Percentiles rank a stretch among this genome's conserved stretches.
phyloP scores from a whole-genome alignment of 2,888 invertebrate species.

The Anoplius nigerrimus region DNA sequence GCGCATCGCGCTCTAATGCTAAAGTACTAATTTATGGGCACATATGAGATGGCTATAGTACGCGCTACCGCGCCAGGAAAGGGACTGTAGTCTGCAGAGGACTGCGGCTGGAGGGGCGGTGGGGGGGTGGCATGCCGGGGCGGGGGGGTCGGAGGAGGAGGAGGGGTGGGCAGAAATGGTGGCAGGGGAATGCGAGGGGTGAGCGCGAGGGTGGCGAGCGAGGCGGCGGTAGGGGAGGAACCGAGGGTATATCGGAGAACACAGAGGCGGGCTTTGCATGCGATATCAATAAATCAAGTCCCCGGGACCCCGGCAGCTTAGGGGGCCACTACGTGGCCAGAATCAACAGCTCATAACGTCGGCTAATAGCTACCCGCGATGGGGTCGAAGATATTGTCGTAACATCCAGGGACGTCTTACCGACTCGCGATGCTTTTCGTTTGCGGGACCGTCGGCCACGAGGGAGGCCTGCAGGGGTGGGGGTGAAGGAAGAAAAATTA shows the following conservation, averaged over 20 bases:
- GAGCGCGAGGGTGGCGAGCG: conserved; percentile 15
- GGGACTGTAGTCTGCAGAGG: conserved; percentile 57
- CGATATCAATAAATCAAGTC: conserved; percentile 76
- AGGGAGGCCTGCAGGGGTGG: too few relatives aligned
- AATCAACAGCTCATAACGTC: conserved; percentile 75
- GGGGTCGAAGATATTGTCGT: conserved; percentile 73
- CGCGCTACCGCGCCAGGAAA: conserved; percentile 58
- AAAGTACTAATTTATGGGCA: conserved; percentile 72
- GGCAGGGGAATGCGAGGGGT: conserved; percentile 20
- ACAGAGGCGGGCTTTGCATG: conserved; percentile 74
- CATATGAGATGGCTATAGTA: conserved; percentile 64
- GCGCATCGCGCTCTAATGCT: conserved; percentile 66
- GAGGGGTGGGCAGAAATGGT: conserved; percentile 6
- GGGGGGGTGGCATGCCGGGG: too few relatives aligned
- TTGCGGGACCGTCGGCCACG: background rate
- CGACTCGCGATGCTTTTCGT: conserved; percentile 54
- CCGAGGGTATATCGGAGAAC: conserved; percentile 61
- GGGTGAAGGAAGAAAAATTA: too few relatives aligned
- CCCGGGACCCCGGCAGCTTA: conserved; percentile 71
- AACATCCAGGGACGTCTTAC: conserved; percentile 72
- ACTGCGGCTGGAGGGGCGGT: conserved; percentile 7
- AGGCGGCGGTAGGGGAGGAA: conserved; percentile 34
- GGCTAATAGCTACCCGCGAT: conserved; percentile 73
- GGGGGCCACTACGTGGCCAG: conserved; percentile 74
- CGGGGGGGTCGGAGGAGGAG: too few relatives aligned